A percentile compares a stretch with the other conserved stretches of the same genome.
phyloP scores from a whole-genome alignment of 1,140 invertebrate genomes.

The Pemphigus obesinymphae region DNA sequence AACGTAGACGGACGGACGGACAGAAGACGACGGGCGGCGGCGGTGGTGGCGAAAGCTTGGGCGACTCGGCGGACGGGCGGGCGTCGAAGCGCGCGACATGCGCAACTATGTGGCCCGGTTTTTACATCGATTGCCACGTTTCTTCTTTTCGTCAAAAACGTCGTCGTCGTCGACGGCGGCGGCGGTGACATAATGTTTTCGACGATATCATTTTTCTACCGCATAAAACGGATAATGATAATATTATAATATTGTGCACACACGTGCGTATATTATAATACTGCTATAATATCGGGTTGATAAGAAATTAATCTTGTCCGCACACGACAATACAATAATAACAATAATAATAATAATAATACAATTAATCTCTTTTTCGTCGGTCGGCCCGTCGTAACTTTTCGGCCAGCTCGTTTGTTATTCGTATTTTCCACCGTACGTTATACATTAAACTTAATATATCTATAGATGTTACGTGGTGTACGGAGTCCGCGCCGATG shows the following conservation, averaged over 20 bases:
- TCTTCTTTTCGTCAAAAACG: slow-evolving; percentile 28
- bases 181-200: not conserved
- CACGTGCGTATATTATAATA: no score
- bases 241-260: not conserved
- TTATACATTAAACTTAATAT: not conserved
- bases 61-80: not conserved
- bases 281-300: no score
- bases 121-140: slow-evolving; percentile 35
- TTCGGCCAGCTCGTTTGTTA: not conserved
- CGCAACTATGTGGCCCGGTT: slow-evolving; percentile 36
- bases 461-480: not conserved
- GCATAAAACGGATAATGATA: no score
- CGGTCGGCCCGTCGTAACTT: not conserved
- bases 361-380: not conserved
- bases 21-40: not conserved
- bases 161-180: not conserved
- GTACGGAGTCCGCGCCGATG: not conserved
- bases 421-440: not conserved
- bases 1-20: not conserved
- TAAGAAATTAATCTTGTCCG: no score
- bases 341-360: not conserved
- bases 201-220: not conserved
- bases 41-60: not conserved
- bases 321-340: no score
- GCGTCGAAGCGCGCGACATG: slow-evolving; percentile 17